Percentiles rank a stretch among this genome's conserved stretches.
Evolutionary conservation across 2,113 vertebrate species (phyloP).

Genomic region (Lates calcarifer): DNA sequence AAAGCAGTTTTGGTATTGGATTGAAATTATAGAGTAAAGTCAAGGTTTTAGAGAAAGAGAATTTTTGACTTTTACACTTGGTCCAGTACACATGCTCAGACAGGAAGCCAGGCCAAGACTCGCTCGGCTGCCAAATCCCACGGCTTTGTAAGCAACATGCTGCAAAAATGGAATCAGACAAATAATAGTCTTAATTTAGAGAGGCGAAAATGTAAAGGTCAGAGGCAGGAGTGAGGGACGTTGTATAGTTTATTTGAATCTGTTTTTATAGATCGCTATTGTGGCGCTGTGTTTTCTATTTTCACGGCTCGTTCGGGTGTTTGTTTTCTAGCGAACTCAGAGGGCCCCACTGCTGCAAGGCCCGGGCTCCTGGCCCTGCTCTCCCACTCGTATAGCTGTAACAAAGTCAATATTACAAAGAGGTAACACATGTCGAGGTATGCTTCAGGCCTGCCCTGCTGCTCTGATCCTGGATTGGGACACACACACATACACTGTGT

Average conservation of each 20-base stretch:
- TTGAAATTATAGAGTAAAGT: constrained; percentile 48
- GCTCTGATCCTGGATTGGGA: constrained; percentile 74
- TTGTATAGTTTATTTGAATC: constrained; percentile 62
- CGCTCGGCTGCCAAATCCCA: constrained; percentile 55
- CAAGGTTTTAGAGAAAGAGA: constrained; percentile 33
- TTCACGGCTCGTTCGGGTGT: constrained; percentile 71
- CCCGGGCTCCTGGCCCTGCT: constrained; percentile 74
- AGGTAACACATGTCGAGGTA: constrained; percentile 86
- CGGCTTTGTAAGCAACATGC: constrained; percentile 53
- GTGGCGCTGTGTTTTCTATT: constrained; percentile 73
- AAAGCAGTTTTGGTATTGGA: constrained; percentile 24
- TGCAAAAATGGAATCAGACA: constrained; percentile 47
- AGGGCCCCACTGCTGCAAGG: constrained; percentile 76
- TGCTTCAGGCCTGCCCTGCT: constrained; percentile 76
- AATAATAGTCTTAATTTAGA: constrained; percentile 65
- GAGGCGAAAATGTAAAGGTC: constrained; percentile 57
- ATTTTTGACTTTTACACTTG: constrained; percentile 53
- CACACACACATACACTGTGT: constrained; percentile 50
- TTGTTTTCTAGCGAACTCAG: constrained; percentile 78
- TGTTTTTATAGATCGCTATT: constrained; percentile 64
- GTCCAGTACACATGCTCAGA: constrained; percentile 55
- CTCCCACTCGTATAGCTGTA: constrained; percentile 84
- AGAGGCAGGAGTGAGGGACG: constrained; percentile 30
- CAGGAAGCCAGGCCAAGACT: constrained; percentile 52
- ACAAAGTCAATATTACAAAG: constrained; percentile 86